phyloP scores from a whole-genome alignment of 2,797 vertebrate genomes.

The Mastacembelus armatus region DNA sequence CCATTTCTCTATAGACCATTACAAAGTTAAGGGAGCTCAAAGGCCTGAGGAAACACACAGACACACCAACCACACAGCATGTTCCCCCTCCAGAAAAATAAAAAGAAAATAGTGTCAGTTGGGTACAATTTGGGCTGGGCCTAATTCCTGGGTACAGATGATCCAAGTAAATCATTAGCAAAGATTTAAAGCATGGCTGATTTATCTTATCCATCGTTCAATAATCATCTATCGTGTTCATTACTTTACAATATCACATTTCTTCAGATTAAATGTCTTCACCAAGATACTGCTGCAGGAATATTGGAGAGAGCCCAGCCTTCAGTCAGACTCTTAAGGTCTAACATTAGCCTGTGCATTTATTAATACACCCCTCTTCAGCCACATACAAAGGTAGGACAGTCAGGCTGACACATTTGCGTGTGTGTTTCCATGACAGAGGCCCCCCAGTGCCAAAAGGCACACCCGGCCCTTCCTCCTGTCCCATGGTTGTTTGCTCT shows the following conservation, averaged over 20 bases:
- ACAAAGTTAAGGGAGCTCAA: conserved; percentile 22
- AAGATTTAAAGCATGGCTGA: conserved; percentile 2
- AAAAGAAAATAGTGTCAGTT: too few species aligned
- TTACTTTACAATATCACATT: conserved; percentile 5
- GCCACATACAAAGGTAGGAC: conserved; percentile 30
- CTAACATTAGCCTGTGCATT: conserved; percentile 72
- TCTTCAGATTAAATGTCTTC: conserved; percentile 3
- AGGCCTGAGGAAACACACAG: conserved; percentile 32
- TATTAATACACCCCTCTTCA: conserved; percentile 41
- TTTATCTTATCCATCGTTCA: conserved; percentile 17
- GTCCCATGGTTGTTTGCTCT: conserved; percentile 62
- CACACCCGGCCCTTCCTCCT: conserved; percentile 54
- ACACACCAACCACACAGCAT: conserved; percentile 48
- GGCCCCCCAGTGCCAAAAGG: conserved; percentile 61
- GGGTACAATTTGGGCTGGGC: neutral
- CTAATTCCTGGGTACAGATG: conserved; percentile 3
- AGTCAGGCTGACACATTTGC: conserved; percentile 36
- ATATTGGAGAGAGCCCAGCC: conserved; percentile 22
- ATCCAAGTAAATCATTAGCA: conserved; percentile 9
- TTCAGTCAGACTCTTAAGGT: conserved; percentile 47
- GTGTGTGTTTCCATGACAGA: conserved; percentile 68
- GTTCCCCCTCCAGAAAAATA: conserved; percentile 36
- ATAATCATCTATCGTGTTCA: conserved; percentile 34
- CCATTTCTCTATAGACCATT: conserved; percentile 46
- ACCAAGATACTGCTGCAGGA: conserved; percentile 3